Base-by-base conservation (phyloP, 2,113 vertebrate genomes). In the Myocastor coypus region DNA sequence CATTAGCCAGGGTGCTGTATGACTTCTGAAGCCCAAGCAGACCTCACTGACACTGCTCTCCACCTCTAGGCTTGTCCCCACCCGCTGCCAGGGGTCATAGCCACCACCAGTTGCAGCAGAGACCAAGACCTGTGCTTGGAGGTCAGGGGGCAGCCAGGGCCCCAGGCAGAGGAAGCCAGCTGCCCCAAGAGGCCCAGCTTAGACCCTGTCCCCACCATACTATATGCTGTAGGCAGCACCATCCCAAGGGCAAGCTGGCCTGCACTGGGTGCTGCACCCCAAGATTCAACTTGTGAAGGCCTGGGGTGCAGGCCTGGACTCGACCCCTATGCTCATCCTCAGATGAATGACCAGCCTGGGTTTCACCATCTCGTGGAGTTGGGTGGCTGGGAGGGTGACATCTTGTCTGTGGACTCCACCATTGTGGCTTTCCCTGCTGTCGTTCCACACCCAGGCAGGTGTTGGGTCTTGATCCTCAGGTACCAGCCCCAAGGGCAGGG, bases 11-110 rank as follows among this genome's bases (percentile, higher is more conserved):
- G 10, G 24, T 11, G 13, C 28, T 5, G 12, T 30, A 12, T n/a
- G 64, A 12, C 57, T 55, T 64, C 66, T 34, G 69, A 50, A 52
- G n/a, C 81, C n/a, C 20, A 24, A 46, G 50, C 40, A 78, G 40
- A 14, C 7, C 61, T 9, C 3, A 1, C 1, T 5, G 0, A 13
- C 3, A 1, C 77, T 10, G 16, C 6, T 7, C 42, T 26, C 28
- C 46, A 17, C 46, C 69, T 55, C 77, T 55, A 9, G 77, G 81
- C 81, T 83, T 0, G 1, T 59, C 6, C 0, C 28, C 4, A 30
- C 28, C 7, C 55, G 4, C 34, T 30, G 37, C 87, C 34, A 24
- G 14, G 55, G 22, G 69, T 5, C 32, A 1, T 46, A 40, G 61
- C 34, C 61, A 32, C 24, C 61, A 24, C 50, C 71, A 1, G n/a